Evolutionary conservation across 2,888 invertebrate species (phyloP).

Genomic region (Nymphalis urticae): DNA sequence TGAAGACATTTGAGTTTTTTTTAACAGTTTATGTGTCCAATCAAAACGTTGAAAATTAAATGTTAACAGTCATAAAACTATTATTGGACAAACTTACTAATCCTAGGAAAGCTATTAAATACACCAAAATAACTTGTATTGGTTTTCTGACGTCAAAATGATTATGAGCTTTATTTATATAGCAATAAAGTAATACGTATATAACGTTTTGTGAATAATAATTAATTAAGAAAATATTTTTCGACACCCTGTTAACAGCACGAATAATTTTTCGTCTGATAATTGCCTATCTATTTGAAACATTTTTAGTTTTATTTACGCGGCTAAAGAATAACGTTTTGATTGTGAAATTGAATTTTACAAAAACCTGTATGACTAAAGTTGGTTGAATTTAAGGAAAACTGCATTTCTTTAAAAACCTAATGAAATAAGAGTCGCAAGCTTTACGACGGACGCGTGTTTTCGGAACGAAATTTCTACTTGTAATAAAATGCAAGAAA

Average conservation of each 20-base stretch:
- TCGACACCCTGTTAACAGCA: not conserved
- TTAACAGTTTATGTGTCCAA: not conserved
- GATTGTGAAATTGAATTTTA: not conserved
- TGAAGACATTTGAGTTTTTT: not conserved
- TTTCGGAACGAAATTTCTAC: conserved; percentile 2
- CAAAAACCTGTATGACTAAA: no score
- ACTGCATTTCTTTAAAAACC: not conserved
- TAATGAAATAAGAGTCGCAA: conserved; percentile 2
- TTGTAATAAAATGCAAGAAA: not conserved
- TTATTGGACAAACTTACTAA: not conserved
- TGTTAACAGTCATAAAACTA: not conserved
- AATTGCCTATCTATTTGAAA: not conserved
- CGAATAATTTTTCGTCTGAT: not conserved
- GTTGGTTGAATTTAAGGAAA: not conserved
- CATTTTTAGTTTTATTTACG: no score
- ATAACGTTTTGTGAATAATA: no score
- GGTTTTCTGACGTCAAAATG: not conserved
- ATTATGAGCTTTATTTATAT: no score
- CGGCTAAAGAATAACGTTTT: conserved; percentile 1
- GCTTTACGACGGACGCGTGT: conserved; percentile 3
- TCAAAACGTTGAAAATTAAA: conserved; percentile 5
- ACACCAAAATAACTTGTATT: not conserved
- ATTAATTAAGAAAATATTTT: no score
- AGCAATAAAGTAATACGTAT: no score
- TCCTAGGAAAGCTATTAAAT: not conserved